These are phyloP conservation scores for Cinara cedri DNA, from an alignment of 2,888 invertebrate species.

Conservation along the genomic window DNA sequence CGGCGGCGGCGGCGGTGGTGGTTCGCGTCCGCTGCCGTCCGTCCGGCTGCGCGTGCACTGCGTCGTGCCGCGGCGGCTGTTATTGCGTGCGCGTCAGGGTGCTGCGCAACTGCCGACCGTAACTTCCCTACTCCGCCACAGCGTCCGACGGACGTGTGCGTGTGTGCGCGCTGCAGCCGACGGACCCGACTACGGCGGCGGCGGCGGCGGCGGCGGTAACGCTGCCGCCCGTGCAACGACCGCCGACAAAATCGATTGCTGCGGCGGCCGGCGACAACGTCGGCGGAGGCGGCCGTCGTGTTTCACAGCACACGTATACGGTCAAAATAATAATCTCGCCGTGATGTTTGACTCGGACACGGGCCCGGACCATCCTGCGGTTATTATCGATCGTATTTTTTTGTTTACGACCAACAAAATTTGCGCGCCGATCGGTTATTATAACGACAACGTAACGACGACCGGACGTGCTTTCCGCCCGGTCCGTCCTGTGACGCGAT, in stretches of 20 bases:
- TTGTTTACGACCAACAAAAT: too few species aligned
- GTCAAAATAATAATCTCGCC: background rate
- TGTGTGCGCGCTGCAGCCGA: slow-evolving; percentile 23
- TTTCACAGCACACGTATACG: slow-evolving; percentile 11
- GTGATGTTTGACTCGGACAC: slow-evolving; percentile 5
- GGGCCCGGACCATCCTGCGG: background rate
- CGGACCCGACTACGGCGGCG: slow-evolving; percentile 15
- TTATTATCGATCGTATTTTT: too few species aligned
- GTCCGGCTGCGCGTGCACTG: slow-evolving; percentile 54
- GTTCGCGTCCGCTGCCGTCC: slow-evolving; percentile 54
- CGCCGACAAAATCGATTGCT: slow-evolving; percentile 55
- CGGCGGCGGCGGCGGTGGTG: slow-evolving; percentile 8
- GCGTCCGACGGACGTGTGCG: slow-evolving; percentile 18
- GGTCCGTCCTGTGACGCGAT: too few species aligned
- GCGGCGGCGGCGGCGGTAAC: slow-evolving; percentile 6
- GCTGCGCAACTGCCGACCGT: slow-evolving; percentile 45
- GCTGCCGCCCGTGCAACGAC: slow-evolving; percentile 24
- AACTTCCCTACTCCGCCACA: background rate
- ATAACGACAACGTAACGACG: too few species aligned
- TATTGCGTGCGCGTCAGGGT: slow-evolving; percentile 46
- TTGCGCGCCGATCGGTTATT: too few species aligned
- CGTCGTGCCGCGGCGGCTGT: slow-evolving; percentile 40
- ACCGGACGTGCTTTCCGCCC: too few species aligned
- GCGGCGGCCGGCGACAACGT: slow-evolving; percentile 35
- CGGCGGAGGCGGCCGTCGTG: background rate